Evolutionary conservation across 1,140 invertebrate species (phyloP).

Genomic region (Monomorium pharaonis): DNA sequence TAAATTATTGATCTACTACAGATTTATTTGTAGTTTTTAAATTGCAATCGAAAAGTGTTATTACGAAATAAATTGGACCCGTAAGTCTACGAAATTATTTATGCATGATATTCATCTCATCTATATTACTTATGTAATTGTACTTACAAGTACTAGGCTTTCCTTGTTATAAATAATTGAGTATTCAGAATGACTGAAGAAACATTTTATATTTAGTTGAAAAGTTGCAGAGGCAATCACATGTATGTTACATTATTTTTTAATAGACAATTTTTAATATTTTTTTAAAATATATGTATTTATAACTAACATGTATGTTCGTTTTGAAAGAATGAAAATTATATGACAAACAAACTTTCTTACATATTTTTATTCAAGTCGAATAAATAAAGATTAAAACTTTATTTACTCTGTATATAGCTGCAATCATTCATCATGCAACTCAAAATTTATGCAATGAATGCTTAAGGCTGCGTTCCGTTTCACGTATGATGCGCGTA

Average conservation of each 20-base stretch:
- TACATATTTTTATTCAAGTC: not conserved
- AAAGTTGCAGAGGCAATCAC: not conserved
- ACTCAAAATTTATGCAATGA: conserved; percentile 56
- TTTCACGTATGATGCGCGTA: too few species aligned
- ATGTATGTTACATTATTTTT: not conserved
- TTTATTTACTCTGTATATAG: not conserved
- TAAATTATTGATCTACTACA: not conserved
- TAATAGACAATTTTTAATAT: conserved; percentile 5
- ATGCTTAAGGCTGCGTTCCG: too few species aligned
- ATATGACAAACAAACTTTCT: not conserved
- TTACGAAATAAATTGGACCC: conserved; percentile 34
- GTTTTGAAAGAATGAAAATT: not conserved
- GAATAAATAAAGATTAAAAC: not conserved
- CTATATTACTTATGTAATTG: not conserved
- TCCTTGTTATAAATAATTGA: conserved; percentile 34
- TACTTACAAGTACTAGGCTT: conserved; percentile 27
- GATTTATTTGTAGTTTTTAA: conserved; percentile 19
- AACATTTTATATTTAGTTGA: not conserved
- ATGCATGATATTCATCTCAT: not conserved
- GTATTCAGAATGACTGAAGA: not conserved
- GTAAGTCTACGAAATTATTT: not conserved
- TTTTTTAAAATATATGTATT: not conserved
- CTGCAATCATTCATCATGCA: conserved; percentile 25
- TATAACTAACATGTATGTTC: not conserved
- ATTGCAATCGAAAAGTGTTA: not conserved